Conservation (phyloP, 2,113 vertebrate species). For the Pterocles burchelli region DNA sequence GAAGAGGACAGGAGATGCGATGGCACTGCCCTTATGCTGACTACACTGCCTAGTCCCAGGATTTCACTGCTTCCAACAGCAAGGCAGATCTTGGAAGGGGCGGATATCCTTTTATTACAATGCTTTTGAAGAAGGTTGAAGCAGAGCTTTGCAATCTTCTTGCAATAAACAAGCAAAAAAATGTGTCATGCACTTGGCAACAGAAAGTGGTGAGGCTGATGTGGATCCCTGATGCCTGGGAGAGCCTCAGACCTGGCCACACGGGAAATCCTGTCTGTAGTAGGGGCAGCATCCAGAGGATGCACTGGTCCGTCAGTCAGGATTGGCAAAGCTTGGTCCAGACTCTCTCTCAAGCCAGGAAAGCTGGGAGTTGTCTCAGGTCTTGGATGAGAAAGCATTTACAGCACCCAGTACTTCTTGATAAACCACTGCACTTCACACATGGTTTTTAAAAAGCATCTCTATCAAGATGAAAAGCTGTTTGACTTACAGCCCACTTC, state of each 20-base stretch:
- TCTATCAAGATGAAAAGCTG: background rate
- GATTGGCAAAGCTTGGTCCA: background rate
- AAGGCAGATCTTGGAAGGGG: background rate
- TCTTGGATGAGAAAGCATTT: background rate
- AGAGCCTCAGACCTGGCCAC: background rate
- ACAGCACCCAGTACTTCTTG: background rate
- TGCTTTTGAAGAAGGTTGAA: background rate
- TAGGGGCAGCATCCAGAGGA: background rate
- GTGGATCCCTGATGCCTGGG: background rate
- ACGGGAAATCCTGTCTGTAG: background rate
- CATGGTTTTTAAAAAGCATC: background rate
- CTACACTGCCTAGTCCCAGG: background rate
- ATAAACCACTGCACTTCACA: background rate
- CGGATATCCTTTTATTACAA: background rate
- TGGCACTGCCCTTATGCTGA: background rate
- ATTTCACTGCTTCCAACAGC: background rate
- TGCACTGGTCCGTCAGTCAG: background rate
- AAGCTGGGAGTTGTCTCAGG: background rate
- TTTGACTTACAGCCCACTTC: background rate
- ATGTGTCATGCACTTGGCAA: rapidly evolving
- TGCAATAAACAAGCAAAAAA: background rate
- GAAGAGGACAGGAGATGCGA: background rate
- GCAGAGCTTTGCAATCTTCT: background rate
- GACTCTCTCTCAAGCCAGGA: background rate
- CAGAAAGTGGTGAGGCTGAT: background rate